Evolutionary conservation across 92 coral and sea anemone genomes (phyloP).

Genomic region (Zoanthus sansibaricus): DNA sequence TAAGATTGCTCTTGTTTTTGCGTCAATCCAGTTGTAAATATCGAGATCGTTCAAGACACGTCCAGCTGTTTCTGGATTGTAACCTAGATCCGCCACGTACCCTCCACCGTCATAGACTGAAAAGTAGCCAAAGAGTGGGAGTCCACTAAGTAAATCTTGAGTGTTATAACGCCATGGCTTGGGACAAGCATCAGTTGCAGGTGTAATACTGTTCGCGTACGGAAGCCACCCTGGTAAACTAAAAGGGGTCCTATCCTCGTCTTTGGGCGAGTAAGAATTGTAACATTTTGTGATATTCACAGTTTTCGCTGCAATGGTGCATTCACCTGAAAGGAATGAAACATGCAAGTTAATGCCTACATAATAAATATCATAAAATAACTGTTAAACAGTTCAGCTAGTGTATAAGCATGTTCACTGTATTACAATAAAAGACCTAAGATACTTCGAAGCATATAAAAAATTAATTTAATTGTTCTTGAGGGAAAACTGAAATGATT

Average conservation of each 20-base stretch:
- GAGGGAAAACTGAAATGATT: no score
- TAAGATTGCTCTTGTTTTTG: slow-evolving; percentile 72
- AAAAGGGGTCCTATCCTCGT: slow-evolving; percentile 64
- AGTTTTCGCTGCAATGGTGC: slow-evolving; percentile 60
- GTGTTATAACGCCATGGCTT: slow-evolving; percentile 80
- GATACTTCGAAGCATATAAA: no score
- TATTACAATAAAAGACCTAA: no score
- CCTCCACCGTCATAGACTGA: slow-evolving; percentile 83
- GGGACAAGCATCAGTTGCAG: slow-evolving; percentile 71
- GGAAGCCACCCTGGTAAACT: slow-evolving; percentile 80
- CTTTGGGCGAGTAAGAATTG: slow-evolving; percentile 65
- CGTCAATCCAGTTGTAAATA: slow-evolving; percentile 69
- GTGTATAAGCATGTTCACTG: no score
- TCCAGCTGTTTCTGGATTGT: slow-evolving; percentile 43
- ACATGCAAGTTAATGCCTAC: no score
- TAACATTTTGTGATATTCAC: slow-evolving; percentile 51
- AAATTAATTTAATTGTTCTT: no score
- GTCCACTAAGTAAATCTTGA: slow-evolving; percentile 33
- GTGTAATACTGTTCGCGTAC: background rate
- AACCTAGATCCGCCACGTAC: slow-evolving; percentile 79
- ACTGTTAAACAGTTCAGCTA: no score
- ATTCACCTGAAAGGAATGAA: slow-evolving; percentile 51
- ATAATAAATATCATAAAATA: no score
- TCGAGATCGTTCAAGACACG: slow-evolving; percentile 37
- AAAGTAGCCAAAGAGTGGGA: slow-evolving; percentile 78